Evolutionary conservation across 1,140 invertebrate genomes (phyloP).

Genomic region (Megalopta genalis): DNA sequence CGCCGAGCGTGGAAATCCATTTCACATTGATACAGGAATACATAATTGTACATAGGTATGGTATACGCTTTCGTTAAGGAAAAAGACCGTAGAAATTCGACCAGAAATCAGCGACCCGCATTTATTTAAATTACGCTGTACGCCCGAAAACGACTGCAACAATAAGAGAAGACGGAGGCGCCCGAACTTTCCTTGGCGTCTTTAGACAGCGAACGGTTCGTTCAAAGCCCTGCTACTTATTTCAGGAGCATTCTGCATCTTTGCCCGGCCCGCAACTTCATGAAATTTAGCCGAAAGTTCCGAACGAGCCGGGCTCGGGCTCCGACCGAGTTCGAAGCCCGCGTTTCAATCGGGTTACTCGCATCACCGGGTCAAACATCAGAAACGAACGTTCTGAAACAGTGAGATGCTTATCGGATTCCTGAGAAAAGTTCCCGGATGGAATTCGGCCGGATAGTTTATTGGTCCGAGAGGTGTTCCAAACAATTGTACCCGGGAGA

Average conservation of each 20-base stretch:
- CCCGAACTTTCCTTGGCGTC: no score
- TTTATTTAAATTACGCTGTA: no score
- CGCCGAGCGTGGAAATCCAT: no score
- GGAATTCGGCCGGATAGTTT: slow-evolving; percentile 57
- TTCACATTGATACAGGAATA: no score
- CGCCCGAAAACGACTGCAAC: no score
- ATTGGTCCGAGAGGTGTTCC: slow-evolving; percentile 45
- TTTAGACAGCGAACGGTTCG: no score
- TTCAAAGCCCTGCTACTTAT: background rate
- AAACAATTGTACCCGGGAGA: slow-evolving; percentile 56
- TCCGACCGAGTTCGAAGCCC: background rate
- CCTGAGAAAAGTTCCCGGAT: slow-evolving; percentile 30
- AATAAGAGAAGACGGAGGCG: no score
- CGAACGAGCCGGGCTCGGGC: background rate
- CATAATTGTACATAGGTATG: no score
- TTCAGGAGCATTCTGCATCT: background rate
- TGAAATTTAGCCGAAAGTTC: background rate
- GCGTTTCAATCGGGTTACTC: background rate
- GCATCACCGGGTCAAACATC: background rate
- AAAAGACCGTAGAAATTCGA: no score
- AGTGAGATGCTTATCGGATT: slow-evolving; percentile 1
- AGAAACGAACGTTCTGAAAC: background rate
- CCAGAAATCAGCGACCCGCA: no score
- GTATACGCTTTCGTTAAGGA: no score
- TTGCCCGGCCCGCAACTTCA: background rate